Percentiles rank a stretch among this genome's conserved stretches.
phyloP scores from a whole-genome alignment of 2,113 vertebrate genomes.

The Poeciliopsis retropinna region DNA sequence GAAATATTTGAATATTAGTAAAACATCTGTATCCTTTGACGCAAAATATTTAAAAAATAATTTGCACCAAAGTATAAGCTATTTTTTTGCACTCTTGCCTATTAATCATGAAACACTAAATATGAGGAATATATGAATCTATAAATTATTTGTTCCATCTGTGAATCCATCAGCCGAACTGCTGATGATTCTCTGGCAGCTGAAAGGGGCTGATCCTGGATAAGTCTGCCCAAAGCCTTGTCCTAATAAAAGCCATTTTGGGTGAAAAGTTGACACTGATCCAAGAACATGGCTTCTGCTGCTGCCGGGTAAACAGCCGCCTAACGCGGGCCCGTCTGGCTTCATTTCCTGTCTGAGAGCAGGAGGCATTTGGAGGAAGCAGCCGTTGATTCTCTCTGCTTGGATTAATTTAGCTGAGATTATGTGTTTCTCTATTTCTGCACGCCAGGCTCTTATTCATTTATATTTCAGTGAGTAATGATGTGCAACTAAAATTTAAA shows the following conservation, averaged over 20 bases:
- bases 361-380: constrained; percentile 47
- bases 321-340: constrained; percentile 26
- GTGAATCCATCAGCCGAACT: constrained; percentile 22
- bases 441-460: constrained; percentile 20
- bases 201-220: constrained; percentile 62
- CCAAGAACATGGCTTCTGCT: constrained; percentile 54
- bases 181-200: constrained; percentile 50
- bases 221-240: constrained; percentile 55
- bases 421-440: constrained; percentile 37
- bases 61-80: background rate
- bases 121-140: background rate
- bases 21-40: background rate
- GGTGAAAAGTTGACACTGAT: constrained; percentile 56
- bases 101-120: background rate
- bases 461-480: background rate
- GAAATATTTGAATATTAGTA: background rate
- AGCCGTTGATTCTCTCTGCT: constrained; percentile 40
- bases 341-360: constrained; percentile 61
- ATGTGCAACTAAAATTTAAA: background rate
- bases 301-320: constrained; percentile 48
- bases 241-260: constrained; percentile 65
- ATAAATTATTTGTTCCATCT: constrained; percentile 41
- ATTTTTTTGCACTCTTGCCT: background rate
- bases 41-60: background rate
- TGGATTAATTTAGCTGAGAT: constrained; percentile 59